Evolutionary conservation across 2,888 invertebrate genomes (phyloP), one percentile per base, ranked within the genome.

Genomic region (Erebia epiphron): DNA sequence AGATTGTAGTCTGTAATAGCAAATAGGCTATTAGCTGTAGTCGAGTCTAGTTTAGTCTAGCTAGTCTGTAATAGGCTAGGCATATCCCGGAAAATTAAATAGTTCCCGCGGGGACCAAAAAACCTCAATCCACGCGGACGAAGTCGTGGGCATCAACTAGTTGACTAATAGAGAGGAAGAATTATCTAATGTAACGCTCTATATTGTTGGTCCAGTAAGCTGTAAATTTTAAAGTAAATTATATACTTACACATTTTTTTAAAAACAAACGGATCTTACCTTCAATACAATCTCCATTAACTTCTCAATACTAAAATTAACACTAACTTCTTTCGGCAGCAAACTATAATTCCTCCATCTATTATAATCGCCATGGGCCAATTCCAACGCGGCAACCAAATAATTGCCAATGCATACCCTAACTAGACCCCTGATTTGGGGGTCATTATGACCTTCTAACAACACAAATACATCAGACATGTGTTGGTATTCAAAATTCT

Each of bases 381-480:
- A 83, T 67, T 94, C 90, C 70, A 96, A 88, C 0, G 95, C 94
- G 0, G 95, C 88, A 67, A 94, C 93, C 75, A 97, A 87, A 82
- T 97, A 95, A 78, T 93, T 94, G 0, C 96, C 96, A 68, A 97
- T 93, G 76, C 97, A 91, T 8, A 95, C 89, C 72, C 96, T 94
- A 0, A 96, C 92, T 70, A 96, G 93, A 11, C 98, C 98, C 78
- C 97, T 93, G 54, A 98, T 94, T 83, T 98, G 97, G 0, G 97
- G 98, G 87, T 98, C 98, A 61, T 92, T 88, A 85, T 98, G 98
- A 74, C 94, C 90, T 52, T 95, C 94, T 76, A 96, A 95, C 49
- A 96, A 85, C 49, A 81, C 75, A 75, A 97, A 91, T 21, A 97
- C 85, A 84, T 98, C 98, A 10, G 94, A 93, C 76, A 98, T 91